These are phyloP conservation scores for Esperia sulphurella DNA, from an alignment of 2,888 invertebrate species.

Conservation along the genomic window DNA sequence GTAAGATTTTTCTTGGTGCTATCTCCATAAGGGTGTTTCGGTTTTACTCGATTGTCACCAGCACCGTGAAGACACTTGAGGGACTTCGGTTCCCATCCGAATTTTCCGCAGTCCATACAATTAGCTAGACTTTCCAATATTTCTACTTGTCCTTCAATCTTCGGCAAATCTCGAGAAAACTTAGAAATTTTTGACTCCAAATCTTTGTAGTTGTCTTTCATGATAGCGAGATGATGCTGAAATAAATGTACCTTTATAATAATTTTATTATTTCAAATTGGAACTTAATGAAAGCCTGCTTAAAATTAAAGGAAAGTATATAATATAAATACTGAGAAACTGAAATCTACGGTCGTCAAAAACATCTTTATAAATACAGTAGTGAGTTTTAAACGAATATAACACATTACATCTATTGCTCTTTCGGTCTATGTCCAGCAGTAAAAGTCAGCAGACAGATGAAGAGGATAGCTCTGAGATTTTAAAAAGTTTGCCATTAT, in stretches of 20 bases:
- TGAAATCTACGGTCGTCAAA: no score
- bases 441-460: no score
- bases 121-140: slow-evolving; percentile 49
- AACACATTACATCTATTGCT: no score
- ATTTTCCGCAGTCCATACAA: slow-evolving; percentile 29
- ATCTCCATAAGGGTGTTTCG: no score
- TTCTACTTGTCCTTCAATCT: slow-evolving; percentile 57
- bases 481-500: no score
- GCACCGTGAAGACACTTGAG: slow-evolving; percentile 23
- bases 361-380: no score
- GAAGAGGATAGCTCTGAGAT: no score
- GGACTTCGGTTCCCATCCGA: slow-evolving; percentile 36
- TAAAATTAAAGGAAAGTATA: no score
- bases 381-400: no score
- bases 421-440: no score
- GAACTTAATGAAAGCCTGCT: not conserved
- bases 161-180: slow-evolving; percentile 53
- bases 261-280: not conserved
- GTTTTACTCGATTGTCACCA: not conserved
- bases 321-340: no score
- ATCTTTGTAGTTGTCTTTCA: slow-evolving; percentile 46
- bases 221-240: slow-evolving; percentile 46
- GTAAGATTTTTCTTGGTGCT: not conserved
- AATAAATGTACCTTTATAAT: slow-evolving; percentile 28
- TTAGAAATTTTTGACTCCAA: slow-evolving; percentile 46